Percentiles rank a stretch among this genome's conserved stretches.
Evolutionary conservation across 2,888 invertebrate species (phyloP).

Genomic region (Dione juno): DNA sequence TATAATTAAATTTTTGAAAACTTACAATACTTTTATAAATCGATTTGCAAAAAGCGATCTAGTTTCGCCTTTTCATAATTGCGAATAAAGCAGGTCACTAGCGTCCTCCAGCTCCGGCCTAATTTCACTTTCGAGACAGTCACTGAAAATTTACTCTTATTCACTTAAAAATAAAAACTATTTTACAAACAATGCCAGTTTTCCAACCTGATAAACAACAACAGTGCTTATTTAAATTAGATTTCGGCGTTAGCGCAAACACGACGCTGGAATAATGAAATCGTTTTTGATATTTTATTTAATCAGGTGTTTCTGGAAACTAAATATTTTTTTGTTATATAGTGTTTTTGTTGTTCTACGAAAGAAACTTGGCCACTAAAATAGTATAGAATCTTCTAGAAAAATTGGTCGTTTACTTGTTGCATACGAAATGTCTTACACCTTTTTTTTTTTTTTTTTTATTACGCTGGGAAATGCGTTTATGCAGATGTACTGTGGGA

Average conservation of each 20-base stretch:
- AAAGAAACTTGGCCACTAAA: not conserved
- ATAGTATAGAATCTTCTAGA: not conserved
- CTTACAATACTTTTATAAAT: constrained; percentile 40
- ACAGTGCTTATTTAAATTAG: constrained; percentile 67
- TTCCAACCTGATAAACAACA: constrained; percentile 66
- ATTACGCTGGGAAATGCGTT: no score
- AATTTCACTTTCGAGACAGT: constrained; percentile 40
- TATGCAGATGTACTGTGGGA: no score
- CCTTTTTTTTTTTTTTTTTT: not conserved
- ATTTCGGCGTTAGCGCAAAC: constrained; percentile 53
- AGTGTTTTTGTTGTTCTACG: not conserved
- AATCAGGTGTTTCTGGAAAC: constrained; percentile 40
- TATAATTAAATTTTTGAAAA: constrained; percentile 6
- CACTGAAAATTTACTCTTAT: constrained; percentile 48
- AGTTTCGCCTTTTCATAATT: constrained; percentile 51
- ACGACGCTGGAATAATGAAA: constrained; percentile 45
- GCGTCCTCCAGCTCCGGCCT: constrained; percentile 46
- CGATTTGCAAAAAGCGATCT: constrained; percentile 47
- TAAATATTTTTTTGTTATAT: not conserved
- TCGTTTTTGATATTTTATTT: constrained; percentile 46
- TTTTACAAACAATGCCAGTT: constrained; percentile 46
- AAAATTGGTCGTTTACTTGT: not conserved
- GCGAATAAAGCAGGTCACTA: constrained; percentile 50
- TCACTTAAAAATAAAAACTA: constrained; percentile 58
- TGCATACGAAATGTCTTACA: not conserved